Evolutionary conservation across 2,888 invertebrate species (phyloP), one percentile per base, ranked within the genome.

Genomic region (Amiota minor): DNA sequence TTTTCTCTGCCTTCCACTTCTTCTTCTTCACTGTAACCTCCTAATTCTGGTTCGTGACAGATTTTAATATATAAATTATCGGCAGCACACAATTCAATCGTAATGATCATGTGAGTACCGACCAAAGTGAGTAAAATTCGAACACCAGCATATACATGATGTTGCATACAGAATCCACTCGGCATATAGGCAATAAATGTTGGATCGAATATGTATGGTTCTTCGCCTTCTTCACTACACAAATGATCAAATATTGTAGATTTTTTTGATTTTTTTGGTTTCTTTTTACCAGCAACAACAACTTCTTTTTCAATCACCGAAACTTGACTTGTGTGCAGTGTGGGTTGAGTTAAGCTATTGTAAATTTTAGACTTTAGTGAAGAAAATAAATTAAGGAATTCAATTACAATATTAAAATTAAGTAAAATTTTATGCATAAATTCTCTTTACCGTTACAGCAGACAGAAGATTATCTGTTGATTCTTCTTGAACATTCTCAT

Each of bases 121-220:
- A 20, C 65, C 8, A 67, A 65, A 18, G 75, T 35, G 10, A 80
- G 72, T 11, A 53, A 9, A 53, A 85, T 79, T 4, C 76, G 46
- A 6, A 81, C 80, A 45, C 72, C 77, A 2, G 88, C 82, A 74
- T 88, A 88, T 9, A 59, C 45, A 6, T 70, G 74, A 68, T 88
- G 87, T 67, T 82, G 77, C 67, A 88, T 80, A 6, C 72, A 10
- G 49, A 62, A 79, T 16, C 72, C 78, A n/a, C 76, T 70, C 6
- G 76, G 77, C 1, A 23, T 47, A 61, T 75, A 84, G 0, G 77
- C 77, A 0, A 71, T 55, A 50, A 78, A 87, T 18, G 75, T 74
- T 14, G 72, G 73, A 70, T 86, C 84, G 8, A 70, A 69, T 16
- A 20, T 0, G 1, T 9, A 2, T 9, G 20, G 23, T 9, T 79